Percentiles rank a stretch among this genome's conserved stretches.
Conservation (phyloP, 2,113 vertebrate genomes). For the Ceyx margarethae region DNA sequence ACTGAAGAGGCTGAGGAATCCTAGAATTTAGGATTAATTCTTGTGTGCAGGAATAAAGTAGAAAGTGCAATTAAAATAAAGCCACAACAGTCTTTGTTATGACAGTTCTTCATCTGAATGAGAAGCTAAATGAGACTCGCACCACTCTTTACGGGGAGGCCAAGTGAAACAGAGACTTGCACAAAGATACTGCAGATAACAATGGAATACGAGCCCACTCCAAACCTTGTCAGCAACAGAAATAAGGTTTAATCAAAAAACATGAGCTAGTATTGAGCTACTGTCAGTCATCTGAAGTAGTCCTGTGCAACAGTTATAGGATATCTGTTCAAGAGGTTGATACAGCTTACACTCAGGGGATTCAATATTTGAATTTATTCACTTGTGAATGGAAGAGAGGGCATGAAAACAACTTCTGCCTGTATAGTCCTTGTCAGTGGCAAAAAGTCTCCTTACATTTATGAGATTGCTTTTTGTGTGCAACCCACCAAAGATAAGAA, state of each 20-base stretch:
- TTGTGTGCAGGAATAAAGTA: not conserved
- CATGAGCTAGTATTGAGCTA: not conserved
- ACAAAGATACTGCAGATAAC: not conserved
- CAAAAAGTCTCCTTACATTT: not conserved
- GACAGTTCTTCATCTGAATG: not conserved
- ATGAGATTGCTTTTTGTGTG: not conserved
- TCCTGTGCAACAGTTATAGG: not conserved
- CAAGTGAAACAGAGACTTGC: not conserved
- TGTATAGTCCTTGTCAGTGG: not conserved
- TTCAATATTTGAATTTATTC: not conserved
- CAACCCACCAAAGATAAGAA: not conserved
- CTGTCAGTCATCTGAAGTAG: not conserved
- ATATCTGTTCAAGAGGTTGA: not conserved
- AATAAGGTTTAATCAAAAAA: not conserved
- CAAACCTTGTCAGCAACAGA: not conserved
- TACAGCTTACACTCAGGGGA: not conserved
- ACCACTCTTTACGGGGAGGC: not conserved
- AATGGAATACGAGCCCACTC: not conserved
- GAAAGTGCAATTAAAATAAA: not conserved
- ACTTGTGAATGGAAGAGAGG: not conserved
- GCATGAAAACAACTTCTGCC: not conserved
- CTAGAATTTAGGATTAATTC: not conserved
- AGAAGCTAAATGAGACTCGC: not conserved
- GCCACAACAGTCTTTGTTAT: not conserved
- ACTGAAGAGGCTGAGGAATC: not conserved